Conservation (phyloP, 1,140 invertebrate genomes). For the Eciton burchellii region DNA sequence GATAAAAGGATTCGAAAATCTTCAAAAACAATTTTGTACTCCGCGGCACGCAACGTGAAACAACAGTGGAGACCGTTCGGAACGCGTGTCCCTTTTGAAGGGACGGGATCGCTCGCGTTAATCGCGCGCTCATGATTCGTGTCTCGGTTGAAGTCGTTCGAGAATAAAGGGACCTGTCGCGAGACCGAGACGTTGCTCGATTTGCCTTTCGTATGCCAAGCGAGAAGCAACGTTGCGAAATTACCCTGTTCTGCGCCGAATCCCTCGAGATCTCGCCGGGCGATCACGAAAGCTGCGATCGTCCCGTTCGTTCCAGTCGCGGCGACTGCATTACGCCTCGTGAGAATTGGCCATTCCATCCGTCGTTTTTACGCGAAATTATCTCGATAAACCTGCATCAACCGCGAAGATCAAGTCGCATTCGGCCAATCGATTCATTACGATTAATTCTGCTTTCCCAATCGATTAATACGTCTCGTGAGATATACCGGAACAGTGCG, state of each 20-base stretch:
- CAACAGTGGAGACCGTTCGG: constrained; percentile 26
- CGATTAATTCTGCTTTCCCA: background rate
- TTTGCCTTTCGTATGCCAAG: background rate
- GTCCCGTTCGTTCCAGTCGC: background rate
- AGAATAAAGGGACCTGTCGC: constrained; percentile 44
- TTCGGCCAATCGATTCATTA: constrained; percentile 9
- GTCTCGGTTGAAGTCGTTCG: background rate
- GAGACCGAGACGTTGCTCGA: constrained; percentile 13
- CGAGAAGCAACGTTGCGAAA: constrained; percentile 61
- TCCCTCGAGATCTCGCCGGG: constrained; percentile 12
- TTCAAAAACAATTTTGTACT: constrained; percentile 81
- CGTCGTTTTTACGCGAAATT: constrained; percentile 12
- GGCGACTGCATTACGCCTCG: background rate
- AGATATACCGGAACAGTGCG: constrained; percentile 26
- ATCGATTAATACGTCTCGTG: constrained; percentile 25
- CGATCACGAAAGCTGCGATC: constrained; percentile 4
- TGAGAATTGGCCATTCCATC: background rate
- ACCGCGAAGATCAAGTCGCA: constrained; percentile 11
- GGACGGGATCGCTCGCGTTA: constrained; percentile 1
- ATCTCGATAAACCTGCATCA: background rate
- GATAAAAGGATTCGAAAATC: constrained; percentile 71
- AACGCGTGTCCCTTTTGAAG: constrained; percentile 3
- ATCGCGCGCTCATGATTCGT: constrained; percentile 34
- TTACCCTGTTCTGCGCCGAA: constrained; percentile 70
- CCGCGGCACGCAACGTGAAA: constrained; percentile 72